Base-by-base conservation (phyloP, 1,140 invertebrate species). In the Dufourea novaeangliae region DNA sequence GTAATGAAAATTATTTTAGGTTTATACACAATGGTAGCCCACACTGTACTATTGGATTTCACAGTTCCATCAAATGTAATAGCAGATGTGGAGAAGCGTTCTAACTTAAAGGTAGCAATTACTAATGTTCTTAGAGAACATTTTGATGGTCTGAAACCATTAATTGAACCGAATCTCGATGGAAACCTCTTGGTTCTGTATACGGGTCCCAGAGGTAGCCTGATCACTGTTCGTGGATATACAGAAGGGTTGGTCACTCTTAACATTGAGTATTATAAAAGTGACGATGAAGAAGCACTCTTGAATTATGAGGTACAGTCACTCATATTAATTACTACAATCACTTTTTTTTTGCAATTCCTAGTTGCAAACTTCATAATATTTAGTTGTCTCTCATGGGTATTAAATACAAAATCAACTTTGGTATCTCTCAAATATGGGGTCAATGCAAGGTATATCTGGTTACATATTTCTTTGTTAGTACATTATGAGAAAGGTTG, bases 11-110 rank as follows among this genome's bases (percentile, higher is more conserved):
- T 62, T 39, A 27, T 77, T 77, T 62, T 32, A 77, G 74, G 34
- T 79, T 25, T 69, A 84, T 80, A 69, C 74, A 79, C 54, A 39
- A 97, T 97, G 96, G 95, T 96, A 83, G 96, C 95, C n/a, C 95
- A 97, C 90, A 96, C 96, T 52, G 94, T 97, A 84, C 92, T 97
- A 50, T 90, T 97, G 78, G 96, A 97, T 93, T 97, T 97, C 87
- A 95, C 96, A 5, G 92, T 97, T 63, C 95, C 97, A 80, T 93
- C 95, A 7, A 94, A 93, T 54, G 93, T 94, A 46, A 92, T 96
- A 34, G 92, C 92, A 57, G 95, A 96, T 86, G 93, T 95, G 74
- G 93, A 93, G 68, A 94, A 95, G 79, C 92, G 95, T 68, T 95
- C 94, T 63, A 93, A 94, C 69, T 91, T 96, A 52, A 94, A 95